Evolutionary conservation across 1,140 invertebrate species (phyloP).

Genomic region (Ditylenchus dipsaci): DNA sequence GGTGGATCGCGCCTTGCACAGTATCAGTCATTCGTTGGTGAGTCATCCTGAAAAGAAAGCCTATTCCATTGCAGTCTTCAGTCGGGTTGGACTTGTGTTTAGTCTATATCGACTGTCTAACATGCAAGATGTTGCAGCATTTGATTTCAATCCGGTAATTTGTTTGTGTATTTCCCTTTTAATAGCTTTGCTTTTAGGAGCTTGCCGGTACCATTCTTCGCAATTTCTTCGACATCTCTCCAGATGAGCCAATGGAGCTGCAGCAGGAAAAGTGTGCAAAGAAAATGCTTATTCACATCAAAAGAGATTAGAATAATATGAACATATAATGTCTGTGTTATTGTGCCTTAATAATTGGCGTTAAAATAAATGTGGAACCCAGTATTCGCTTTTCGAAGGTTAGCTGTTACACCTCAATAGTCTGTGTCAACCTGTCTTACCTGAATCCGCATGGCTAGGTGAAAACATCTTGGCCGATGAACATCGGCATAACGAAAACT

Average conservation of each 20-base stretch:
- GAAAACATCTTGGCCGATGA: too few species aligned
- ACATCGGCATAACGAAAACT: too few species aligned
- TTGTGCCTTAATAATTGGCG: too few species aligned
- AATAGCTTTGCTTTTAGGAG: background rate
- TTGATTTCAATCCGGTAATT: background rate
- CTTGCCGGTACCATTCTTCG: background rate
- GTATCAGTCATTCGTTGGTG: background rate
- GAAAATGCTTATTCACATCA: too few species aligned
- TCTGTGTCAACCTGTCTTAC: too few species aligned
- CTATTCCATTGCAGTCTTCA: background rate
- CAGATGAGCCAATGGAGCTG: background rate
- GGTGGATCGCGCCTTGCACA: background rate
- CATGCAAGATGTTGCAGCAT: background rate
- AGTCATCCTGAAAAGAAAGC: background rate
- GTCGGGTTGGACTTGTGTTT: background rate
- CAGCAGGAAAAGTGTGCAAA: background rate
- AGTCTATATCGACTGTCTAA: background rate
- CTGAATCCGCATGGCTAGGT: too few species aligned
- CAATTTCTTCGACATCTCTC: background rate
- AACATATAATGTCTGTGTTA: too few species aligned
- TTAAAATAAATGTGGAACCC: too few species aligned
- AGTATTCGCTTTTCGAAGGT: too few species aligned
- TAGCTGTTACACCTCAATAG: too few species aligned
- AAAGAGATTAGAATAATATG: too few species aligned
- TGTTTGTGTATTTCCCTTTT: too few species aligned